These are phyloP conservation scores for Andrena haemorrhoa DNA, from an alignment of 2,888 invertebrate genomes.

Conservation along the genomic window DNA sequence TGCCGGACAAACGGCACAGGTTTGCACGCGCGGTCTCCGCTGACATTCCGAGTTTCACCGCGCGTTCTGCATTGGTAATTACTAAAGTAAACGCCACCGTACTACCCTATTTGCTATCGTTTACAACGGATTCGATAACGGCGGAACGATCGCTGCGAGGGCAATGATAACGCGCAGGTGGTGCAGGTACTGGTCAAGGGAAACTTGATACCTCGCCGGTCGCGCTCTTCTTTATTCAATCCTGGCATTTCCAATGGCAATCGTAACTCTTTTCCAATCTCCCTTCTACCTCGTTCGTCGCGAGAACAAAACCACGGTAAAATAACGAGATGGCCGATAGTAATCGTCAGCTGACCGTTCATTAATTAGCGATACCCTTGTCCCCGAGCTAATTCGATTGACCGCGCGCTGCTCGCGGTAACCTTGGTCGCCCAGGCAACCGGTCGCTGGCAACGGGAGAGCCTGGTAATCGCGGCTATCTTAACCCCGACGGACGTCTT, in stretches of 20 bases:
- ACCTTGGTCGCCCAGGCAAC: slow-evolving; percentile 55
- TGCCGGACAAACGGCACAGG: slow-evolving; percentile 26
- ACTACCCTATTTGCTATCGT: slow-evolving; percentile 63
- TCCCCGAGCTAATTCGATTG: slow-evolving; percentile 65
- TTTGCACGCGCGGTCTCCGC: slow-evolving; percentile 46
- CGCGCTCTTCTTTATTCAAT: no score
- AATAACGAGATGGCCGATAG: slow-evolving; percentile 13
- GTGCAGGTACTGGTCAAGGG: no score
- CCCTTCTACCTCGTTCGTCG: background rate
- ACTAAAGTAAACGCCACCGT: slow-evolving; percentile 70
- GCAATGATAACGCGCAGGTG: slow-evolving; percentile 37
- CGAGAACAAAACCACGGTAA: background rate
- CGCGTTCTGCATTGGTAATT: slow-evolving; percentile 69
- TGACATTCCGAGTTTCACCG: slow-evolving; percentile 66
- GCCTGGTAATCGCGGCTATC: slow-evolving; percentile 61
- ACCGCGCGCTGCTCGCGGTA: slow-evolving; percentile 51
- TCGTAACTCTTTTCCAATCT: background rate
- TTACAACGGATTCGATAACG: slow-evolving; percentile 68
- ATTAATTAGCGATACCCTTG: slow-evolving; percentile 62
- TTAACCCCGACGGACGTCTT: slow-evolving; percentile 66
- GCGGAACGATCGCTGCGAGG: slow-evolving; percentile 54
- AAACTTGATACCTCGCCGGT: no score
- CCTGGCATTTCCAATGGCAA: background rate
- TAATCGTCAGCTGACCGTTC: slow-evolving; percentile 60
- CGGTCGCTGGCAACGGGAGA: slow-evolving; percentile 18